Percentiles rank a stretch among this genome's conserved stretches.
phyloP scores from a whole-genome alignment of 2,113 vertebrate genomes.

The Takifugu bimaculatus region DNA sequence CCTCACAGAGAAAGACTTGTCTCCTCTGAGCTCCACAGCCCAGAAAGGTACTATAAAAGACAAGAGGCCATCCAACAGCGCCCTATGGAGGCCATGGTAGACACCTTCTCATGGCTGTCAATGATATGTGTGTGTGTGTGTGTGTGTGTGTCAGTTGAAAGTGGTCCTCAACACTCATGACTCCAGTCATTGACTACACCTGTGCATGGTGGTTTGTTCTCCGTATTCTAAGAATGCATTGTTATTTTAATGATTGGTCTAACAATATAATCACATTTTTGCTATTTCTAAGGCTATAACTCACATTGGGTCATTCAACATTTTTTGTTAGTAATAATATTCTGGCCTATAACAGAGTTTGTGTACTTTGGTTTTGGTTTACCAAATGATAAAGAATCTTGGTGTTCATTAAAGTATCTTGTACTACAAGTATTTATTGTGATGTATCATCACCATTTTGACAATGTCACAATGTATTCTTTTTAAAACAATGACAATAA shows the following conservation, averaged over 20 bases:
- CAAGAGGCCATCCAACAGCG: constrained; percentile 30
- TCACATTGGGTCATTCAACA: constrained; percentile 24
- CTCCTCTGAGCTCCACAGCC: constrained; percentile 39
- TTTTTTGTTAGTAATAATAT: constrained; percentile 8
- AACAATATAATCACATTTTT: neutral
- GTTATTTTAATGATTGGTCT: neutral
- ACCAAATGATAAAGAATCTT: constrained; percentile 4
- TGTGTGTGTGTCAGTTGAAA: constrained; percentile 18
- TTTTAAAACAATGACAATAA: constrained; percentile 19
- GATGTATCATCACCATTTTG: constrained; percentile 33
- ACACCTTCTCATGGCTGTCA: constrained; percentile 12
- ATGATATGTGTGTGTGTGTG: neutral
- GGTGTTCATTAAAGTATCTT: constrained; percentile 1
- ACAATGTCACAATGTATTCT: constrained; percentile 15
- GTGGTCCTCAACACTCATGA: neutral
- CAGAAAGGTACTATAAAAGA: constrained; percentile 46
- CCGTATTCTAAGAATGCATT: constrained; percentile 29
- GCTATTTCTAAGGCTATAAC: constrained; percentile 6
- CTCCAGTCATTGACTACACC: neutral
- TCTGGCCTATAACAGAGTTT: constrained; percentile 1
- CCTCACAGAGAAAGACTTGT: constrained; percentile 26
- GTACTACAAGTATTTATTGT: constrained; percentile 1
- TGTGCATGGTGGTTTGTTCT: neutral
- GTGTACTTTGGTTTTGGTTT: neutral
- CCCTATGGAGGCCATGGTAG: constrained; percentile 69